Evolutionary conservation across 2,113 vertebrate species (phyloP).

Genomic region (Rhagologus leucostigma): DNA sequence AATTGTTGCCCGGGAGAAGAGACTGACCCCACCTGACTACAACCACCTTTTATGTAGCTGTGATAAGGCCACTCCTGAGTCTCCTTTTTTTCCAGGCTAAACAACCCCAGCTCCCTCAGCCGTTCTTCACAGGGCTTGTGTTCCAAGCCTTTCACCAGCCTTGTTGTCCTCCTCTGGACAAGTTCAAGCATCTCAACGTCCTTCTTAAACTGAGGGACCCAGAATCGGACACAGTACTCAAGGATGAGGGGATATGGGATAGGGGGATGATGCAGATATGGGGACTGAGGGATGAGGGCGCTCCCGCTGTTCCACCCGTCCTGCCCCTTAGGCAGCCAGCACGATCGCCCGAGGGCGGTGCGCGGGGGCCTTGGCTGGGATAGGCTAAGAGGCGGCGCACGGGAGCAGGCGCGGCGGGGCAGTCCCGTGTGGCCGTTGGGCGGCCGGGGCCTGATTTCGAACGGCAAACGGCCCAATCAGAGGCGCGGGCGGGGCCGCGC

Average conservation of each 20-base stretch:
- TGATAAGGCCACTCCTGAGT: background rate
- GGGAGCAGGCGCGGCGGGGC: background rate
- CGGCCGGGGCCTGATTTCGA: conserved; percentile 37
- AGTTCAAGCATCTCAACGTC: background rate
- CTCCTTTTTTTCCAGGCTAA: background rate
- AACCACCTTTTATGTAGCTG: background rate
- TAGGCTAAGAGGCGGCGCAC: fast-evolving
- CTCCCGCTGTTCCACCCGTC: fast-evolving
- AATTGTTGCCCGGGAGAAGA: background rate
- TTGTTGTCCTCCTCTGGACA: background rate
- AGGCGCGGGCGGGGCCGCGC: conserved; percentile 21
- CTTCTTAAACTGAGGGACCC: no score
- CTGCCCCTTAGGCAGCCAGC: fast-evolving
- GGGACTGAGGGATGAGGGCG: fast-evolving
- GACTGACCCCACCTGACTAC: no score
- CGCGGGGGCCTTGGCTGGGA: fast-evolving
- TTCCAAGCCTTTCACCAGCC: background rate
- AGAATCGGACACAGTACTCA: no score
- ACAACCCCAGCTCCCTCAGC: background rate
- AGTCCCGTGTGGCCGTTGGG: background rate
- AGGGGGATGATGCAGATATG: no score
- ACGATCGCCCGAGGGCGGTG: background rate
- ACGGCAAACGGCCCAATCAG: conserved; percentile 60
- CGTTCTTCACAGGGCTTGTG: background rate
- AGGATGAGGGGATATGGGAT: background rate